phyloP scores from a whole-genome alignment of 2,888 invertebrate genomes.

The Tuberolachnus salignus region DNA sequence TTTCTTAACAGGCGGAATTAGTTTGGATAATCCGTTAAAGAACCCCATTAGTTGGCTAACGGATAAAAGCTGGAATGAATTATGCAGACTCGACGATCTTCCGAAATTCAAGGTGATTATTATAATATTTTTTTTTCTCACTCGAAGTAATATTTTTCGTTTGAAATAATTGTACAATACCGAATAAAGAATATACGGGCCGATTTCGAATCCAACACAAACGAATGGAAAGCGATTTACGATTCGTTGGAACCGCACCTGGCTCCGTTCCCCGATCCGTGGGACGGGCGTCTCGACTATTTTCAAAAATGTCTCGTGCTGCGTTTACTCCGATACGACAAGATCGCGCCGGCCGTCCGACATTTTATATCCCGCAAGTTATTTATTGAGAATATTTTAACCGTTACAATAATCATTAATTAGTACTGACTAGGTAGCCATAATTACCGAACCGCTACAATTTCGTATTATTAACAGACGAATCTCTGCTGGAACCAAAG shows the following conservation, averaged over 20 bases:
- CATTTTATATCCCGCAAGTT: conserved; percentile 70
- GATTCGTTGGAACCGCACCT: conserved; percentile 78
- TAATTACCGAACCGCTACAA: too few relatives aligned
- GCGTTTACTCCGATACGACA: conserved; percentile 84
- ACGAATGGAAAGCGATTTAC: conserved; percentile 76
- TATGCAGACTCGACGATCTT: conserved; percentile 71
- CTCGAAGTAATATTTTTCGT: too few relatives aligned
- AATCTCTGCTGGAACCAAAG: conserved; percentile 61
- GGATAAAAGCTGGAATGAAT: conserved; percentile 76
- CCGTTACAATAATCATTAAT: too few relatives aligned
- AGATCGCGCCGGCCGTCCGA: conserved; percentile 80
- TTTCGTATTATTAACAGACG: too few relatives aligned
- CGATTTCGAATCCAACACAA: conserved; percentile 68
- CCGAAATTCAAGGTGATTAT: conserved; percentile 65
- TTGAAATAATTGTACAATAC: too few relatives aligned
- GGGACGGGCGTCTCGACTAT: conserved; percentile 68
- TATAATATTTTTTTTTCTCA: not conserved
- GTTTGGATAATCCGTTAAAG: conserved; percentile 74
- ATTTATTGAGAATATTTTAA: conserved; percentile 71
- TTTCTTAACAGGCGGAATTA: conserved; percentile 83
- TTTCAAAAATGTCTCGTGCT: conserved; percentile 81
- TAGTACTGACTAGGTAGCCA: too few relatives aligned
- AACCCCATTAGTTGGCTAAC: conserved; percentile 78
- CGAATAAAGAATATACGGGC: conserved; percentile 69
- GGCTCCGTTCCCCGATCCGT: conserved; percentile 73